Evolutionary conservation across 2,797 vertebrate genomes (phyloP).

Genomic region (Todus mexicanus): DNA sequence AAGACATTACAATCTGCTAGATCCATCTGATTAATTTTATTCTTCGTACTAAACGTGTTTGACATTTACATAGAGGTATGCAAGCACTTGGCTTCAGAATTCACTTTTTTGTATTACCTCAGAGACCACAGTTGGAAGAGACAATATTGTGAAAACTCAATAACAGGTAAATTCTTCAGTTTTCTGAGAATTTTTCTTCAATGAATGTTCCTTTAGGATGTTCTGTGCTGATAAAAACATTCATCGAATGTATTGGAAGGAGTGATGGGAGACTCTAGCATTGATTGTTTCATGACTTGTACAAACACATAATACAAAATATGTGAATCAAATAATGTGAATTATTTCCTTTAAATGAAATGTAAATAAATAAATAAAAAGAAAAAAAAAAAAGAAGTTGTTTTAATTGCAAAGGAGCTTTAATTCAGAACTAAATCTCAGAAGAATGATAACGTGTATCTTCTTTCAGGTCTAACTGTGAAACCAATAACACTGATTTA

Average conservation of each 20-base stretch:
- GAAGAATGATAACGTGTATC: neutral
- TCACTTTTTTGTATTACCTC: neutral
- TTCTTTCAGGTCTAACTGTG: neutral
- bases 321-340: accelerated
- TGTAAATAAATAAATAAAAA: neutral
- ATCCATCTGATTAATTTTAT: neutral
- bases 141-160: neutral
- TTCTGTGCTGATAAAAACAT: neutral
- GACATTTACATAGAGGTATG: neutral
- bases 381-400: no score
- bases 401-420: neutral
- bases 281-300: neutral
- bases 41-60: neutral
- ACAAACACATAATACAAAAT: neutral
- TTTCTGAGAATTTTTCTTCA: neutral
- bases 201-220: neutral
- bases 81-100: neutral
- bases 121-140: neutral
- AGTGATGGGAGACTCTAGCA: neutral
- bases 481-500: neutral
- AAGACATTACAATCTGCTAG: neutral
- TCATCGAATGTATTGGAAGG: neutral
- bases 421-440: neutral
- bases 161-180: neutral
- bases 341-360: neutral